Percentiles rank a stretch among this genome's conserved stretches.
These are phyloP conservation scores for Actias luna DNA, from an alignment of 2,888 invertebrate species.

Conservation along the genomic window DNA sequence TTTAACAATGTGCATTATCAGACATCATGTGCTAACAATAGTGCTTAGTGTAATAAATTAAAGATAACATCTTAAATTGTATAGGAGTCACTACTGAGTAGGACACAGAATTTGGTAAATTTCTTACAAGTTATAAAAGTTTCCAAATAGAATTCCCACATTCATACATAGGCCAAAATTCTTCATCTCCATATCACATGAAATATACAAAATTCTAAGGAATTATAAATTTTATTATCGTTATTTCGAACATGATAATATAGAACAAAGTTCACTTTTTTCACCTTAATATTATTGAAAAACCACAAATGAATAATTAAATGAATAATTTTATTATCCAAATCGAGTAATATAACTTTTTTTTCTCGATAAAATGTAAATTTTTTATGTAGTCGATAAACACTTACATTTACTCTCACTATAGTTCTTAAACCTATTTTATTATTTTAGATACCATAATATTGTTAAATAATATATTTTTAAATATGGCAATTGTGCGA, in stretches of 20 bases:
- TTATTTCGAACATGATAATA: constrained; percentile 32
- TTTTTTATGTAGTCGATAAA: constrained; percentile 30
- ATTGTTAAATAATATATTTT: constrained; percentile 15
- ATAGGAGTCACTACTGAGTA: neutral
- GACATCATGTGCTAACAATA: constrained; percentile 40
- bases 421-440: constrained; percentile 31
- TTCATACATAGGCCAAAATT: constrained; percentile 51
- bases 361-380: constrained; percentile 15
- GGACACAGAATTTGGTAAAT: neutral
- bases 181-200: constrained; percentile 48
- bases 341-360: constrained; percentile 20
- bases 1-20: constrained; percentile 38
- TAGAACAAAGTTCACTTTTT: constrained; percentile 24
- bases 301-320: constrained; percentile 29
- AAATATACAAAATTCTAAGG: constrained; percentile 35
- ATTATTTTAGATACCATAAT: constrained; percentile 14
- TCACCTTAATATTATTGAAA: constrained; percentile 31
- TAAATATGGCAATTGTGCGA: neutral
- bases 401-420: constrained; percentile 45
- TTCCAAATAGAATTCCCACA: constrained; percentile 33
- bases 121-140: constrained; percentile 29
- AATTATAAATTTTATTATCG: constrained; percentile 34
- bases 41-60: constrained; percentile 41
- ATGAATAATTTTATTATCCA: constrained; percentile 55
- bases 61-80: constrained; percentile 14